These are phyloP conservation scores for Ischnura elegans DNA, from an alignment of 2,888 invertebrate species.

Conservation along the genomic window DNA sequence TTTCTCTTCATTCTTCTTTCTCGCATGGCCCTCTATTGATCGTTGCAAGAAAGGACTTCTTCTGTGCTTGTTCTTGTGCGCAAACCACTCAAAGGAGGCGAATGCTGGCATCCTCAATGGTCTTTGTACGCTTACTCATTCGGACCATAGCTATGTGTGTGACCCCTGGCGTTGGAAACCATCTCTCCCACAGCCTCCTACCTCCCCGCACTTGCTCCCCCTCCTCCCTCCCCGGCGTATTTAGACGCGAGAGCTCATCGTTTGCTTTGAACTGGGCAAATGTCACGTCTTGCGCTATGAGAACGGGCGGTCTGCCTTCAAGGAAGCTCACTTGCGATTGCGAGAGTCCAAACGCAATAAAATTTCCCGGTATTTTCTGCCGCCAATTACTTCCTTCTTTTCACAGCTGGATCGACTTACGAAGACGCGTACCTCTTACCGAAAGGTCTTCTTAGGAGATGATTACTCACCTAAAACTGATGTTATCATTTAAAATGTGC, in stretches of 20 bases:
- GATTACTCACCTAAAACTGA: no score
- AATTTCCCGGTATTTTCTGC: no score
- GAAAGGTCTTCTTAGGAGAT: no score
- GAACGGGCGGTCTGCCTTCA: not conserved
- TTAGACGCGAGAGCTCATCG: not conserved
- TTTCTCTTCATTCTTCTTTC: not conserved
- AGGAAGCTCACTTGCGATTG: no score
- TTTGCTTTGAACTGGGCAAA: conserved; percentile 14
- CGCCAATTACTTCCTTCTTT: no score
- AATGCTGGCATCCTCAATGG: not conserved
- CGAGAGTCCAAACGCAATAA: no score
- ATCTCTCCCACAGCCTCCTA: not conserved
- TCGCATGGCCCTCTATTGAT: not conserved
- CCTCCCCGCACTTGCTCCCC: no score
- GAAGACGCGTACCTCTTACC: no score
- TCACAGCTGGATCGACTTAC: no score
- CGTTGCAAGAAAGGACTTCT: not conserved
- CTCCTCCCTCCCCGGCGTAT: not conserved
- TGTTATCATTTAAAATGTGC: no score
- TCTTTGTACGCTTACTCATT: conserved; percentile 31
- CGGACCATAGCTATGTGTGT: not conserved
- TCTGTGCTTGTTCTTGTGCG: not conserved
- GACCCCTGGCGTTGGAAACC: not conserved
- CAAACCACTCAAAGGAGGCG: not conserved
- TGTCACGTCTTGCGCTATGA: not conserved